Percentiles rank a stretch among this genome's conserved stretches.
Evolutionary conservation across 2,797 vertebrate genomes (phyloP).

Genomic region (Myoxocephalus aenaeus): DNA sequence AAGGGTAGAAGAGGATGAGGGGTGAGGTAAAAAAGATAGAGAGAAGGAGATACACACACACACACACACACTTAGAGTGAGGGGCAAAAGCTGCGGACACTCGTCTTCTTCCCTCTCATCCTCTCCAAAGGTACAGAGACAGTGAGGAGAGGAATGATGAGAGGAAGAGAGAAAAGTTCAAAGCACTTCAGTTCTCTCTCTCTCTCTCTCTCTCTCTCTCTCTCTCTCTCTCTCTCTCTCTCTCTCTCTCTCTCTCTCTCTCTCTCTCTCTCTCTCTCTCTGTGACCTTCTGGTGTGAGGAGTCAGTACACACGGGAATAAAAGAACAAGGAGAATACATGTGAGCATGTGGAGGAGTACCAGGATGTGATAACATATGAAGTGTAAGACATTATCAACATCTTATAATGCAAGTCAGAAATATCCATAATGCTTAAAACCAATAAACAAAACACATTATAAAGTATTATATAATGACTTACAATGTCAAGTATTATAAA

Average conservation of each 20-base stretch:
- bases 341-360: background rate
- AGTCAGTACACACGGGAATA: conserved; percentile 12
- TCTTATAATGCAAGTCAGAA: too few species aligned
- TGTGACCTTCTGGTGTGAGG: conserved; percentile 52
- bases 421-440: background rate
- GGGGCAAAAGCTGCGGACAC: conserved; percentile 63
- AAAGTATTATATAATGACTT: too few species aligned
- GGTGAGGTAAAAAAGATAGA: conserved; percentile 9
- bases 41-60: conserved; percentile 18
- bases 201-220: conserved; percentile 4
- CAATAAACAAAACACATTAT: too few species aligned
- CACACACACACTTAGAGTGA: conserved; percentile 29
- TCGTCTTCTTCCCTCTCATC: conserved; percentile 68
- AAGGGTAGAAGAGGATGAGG: background rate
- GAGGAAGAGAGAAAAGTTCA: conserved; percentile 49
- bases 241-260: conserved; percentile 5
- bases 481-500: too few species aligned
- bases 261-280: conserved; percentile 9
- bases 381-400: background rate
- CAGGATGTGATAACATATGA: background rate
- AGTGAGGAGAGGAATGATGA: conserved; percentile 32
- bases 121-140: conserved; percentile 51
- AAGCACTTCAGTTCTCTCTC: conserved; percentile 50
- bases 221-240: conserved; percentile 1
- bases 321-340: conserved; percentile 16